phyloP scores from a whole-genome alignment of 1,140 invertebrate species.

The Anadara kagoshimensis region DNA sequence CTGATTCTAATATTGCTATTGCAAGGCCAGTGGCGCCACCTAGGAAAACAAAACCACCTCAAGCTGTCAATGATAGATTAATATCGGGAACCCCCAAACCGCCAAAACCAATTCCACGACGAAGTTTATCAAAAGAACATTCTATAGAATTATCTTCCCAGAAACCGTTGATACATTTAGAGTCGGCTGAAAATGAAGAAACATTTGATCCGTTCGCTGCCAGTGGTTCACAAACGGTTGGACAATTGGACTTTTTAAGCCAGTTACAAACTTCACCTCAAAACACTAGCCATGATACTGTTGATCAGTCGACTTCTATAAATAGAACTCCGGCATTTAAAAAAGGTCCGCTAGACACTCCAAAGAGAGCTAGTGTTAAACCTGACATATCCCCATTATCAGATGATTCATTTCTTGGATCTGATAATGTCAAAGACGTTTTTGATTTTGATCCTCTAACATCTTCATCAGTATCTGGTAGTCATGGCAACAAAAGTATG shows the following conservation, averaged over 20 bases:
- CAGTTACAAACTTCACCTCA: constrained; percentile 10
- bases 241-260: constrained; percentile 13
- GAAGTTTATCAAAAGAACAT: constrained; percentile 19
- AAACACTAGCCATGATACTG: constrained; percentile 1
- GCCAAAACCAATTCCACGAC: constrained; percentile 24
- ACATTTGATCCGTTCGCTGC: constrained; percentile 36
- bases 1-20: constrained; percentile 15
- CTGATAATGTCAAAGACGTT: too few species aligned
- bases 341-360: constrained; percentile 11
- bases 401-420: neutral
- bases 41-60: constrained; percentile 2
- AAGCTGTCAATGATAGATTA: constrained; percentile 13
- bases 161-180: constrained; percentile 25
- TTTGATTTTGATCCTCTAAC: too few species aligned
- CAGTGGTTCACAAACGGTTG: constrained; percentile 26
- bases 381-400: constrained; percentile 9
- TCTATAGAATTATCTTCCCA: neutral
- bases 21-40: constrained; percentile 28
- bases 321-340: constrained; percentile 28
- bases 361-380: constrained; percentile 16
- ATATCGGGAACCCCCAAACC: neutral
- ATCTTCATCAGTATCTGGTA: too few species aligned
- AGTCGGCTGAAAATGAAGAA: constrained; percentile 30
- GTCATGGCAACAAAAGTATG: too few species aligned
- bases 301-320: neutral